Base-by-base conservation (phyloP, 2,113 vertebrate genomes). In the Haemorhous mexicanus region DNA sequence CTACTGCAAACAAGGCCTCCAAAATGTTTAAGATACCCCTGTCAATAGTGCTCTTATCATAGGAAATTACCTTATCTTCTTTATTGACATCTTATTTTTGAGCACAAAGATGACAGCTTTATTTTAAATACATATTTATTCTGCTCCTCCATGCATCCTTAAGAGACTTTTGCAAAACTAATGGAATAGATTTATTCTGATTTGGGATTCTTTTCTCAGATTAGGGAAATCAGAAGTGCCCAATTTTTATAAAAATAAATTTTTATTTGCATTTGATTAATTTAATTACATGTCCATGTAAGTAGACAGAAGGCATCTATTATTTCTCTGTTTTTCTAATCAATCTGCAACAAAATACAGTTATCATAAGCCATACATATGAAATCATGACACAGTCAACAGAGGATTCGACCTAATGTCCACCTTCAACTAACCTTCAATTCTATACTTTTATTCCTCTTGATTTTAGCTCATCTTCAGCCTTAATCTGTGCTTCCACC, bases 401-500 rank as follows among this genome's bases (percentile, higher is more conserved):
- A 47, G 20, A 80, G 39, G 8, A 32, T 55, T 79, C 0, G 0
- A 35, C 24, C 3, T 73, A 73, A 70, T 9, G 11, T 33, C 50
- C 18, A 77, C 27, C 62, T 91, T 91, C 32, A 67, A 41, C 10
- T 74, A 73, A 82, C 67, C 70, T 93, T 86, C 41, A 26, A 23
- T 1, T 6, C 13, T 64, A 9, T 30, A 49, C 10, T 16, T 69
- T 66, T 83, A 18, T 50, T 79, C 16, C 44, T 70, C 47, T 44
- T 58, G 32, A n/a, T 78, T 87, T 89, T 80, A 86, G 32, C 26
- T 88, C 49, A 56, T 84, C 73, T 77, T 35, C 64, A 88, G 43
- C 66, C 68, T 88, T 90, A 96, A 86, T 30, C 41, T 61, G 68
- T 61, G 44, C 76, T 88, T 91, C 87, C 76, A 62, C 56, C 85